Evolutionary conservation across 2,888 invertebrate species (phyloP), one percentile per base, ranked within the genome.

Genomic region (Drosophila basisetae): DNA sequence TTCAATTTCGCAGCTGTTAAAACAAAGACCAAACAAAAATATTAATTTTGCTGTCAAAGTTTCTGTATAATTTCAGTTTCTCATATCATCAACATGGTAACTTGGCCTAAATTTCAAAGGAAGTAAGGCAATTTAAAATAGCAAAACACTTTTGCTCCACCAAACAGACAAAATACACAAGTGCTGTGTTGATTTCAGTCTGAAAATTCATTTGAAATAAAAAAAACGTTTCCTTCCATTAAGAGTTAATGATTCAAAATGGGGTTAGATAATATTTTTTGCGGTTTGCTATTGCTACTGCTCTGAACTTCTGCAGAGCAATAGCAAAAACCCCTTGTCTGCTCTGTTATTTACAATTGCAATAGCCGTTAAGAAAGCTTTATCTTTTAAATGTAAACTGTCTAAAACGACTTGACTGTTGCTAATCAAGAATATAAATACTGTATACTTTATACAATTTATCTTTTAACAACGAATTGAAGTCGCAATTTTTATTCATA

Each of bases 41-140:
- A 79, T 75, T 67, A 50, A 78, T 79, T 67, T 74, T 63, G 39
- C 58, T 47, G 49, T 43, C n/a, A 49, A 63, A 28, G 43, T 56
- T 67, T 43, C 64, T 47, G 56, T 55, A 50, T 58, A 63, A 69
- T 78, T 74, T 67, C 65, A 52, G 49, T 64, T 78, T 67, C 63
- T 50, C 65, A 37, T 49, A 59, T 52, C 78, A 61, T 33, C 41
- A n/a, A n/a, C 2, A 59, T 77, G 63, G 56, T 31, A 76, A 73
- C 78, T 78, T 64, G 79, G 62, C 74, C 79, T 52, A 53, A 70
- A 78, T 67, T 52, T 50, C 13, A 18, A 39, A 18, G 5, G 41
- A 64, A n/a, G 0, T 25, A 7, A 10, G 6, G 16, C 55, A 25
- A 16, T 28, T 47, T 47, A 9, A 16, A 25, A 25, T 25, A 16